Evolutionary conservation across 2,113 vertebrate species (phyloP).

Genomic region (Capreolus pygargus): DNA sequence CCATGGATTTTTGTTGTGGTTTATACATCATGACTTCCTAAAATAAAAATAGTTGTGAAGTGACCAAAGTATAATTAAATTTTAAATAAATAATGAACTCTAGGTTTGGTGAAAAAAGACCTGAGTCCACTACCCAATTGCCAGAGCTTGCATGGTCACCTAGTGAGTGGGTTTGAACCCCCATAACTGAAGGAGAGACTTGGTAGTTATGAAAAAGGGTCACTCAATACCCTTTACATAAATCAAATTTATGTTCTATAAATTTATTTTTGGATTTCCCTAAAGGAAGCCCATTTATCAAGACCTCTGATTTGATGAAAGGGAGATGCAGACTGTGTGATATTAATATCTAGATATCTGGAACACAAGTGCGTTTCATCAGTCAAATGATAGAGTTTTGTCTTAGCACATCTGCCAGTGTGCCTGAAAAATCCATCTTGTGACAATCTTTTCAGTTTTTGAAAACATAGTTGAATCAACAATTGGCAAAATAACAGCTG

Average conservation of each 20-base stretch:
- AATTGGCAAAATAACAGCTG: not conserved
- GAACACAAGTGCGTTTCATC: not conserved
- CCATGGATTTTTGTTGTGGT: not conserved
- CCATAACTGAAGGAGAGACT: not conserved
- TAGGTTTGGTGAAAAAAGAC: not conserved
- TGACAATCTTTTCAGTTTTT: not conserved
- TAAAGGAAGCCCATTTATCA: not conserved
- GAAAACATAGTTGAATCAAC: not conserved
- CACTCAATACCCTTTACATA: not conserved
- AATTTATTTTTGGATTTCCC: not conserved
- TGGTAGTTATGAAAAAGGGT: not conserved
- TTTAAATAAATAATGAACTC: not conserved
- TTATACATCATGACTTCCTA: not conserved
- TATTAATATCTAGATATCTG: not conserved
- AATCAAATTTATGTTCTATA: not conserved
- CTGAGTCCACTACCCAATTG: not conserved
- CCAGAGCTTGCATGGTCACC: too few relatives aligned
- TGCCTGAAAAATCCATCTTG: not conserved
- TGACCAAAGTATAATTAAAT: not conserved
- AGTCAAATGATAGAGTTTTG: not conserved
- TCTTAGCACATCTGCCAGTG: not conserved
- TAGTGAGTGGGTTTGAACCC: not conserved
- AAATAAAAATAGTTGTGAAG: not conserved
- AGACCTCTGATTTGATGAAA: not conserved
- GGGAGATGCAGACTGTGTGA: not conserved